Evolutionary conservation across 2,797 vertebrate species (phyloP).

Genomic region (Fistularia commersonii): DNA sequence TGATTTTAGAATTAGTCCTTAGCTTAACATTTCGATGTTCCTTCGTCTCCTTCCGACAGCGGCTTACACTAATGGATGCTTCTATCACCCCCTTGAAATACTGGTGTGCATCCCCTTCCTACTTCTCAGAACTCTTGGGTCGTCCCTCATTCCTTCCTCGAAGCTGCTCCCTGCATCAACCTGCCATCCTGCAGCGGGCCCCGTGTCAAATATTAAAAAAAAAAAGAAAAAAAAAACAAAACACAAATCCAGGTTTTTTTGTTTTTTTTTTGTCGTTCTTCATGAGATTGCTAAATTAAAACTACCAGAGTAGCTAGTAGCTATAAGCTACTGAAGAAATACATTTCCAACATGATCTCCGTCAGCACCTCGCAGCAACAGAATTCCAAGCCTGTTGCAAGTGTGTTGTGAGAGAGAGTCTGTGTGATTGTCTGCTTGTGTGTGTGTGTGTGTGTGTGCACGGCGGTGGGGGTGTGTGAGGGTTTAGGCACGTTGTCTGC

Average conservation of each 20-base stretch:
- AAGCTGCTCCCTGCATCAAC: slow-evolving; percentile 18
- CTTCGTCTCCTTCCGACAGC: too few species aligned
- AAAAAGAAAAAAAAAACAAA: too few species aligned
- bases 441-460: slow-evolving; percentile 39
- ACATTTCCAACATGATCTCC: slow-evolving; percentile 3
- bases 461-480: slow-evolving; percentile 22
- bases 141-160: slow-evolving; percentile 49
- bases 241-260: too few species aligned
- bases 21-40: too few species aligned
- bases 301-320: too few species aligned
- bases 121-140: slow-evolving; percentile 18
- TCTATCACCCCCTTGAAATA: too few species aligned
- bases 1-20: too few species aligned
- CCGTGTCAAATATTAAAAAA: too few species aligned
- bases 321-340: too few species aligned
- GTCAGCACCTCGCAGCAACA: slow-evolving; percentile 12
- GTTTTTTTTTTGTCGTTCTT: too few species aligned
- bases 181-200: neutral
- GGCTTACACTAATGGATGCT: too few species aligned
- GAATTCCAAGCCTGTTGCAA: slow-evolving; percentile 35
- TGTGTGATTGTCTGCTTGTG: slow-evolving; percentile 12
- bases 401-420: slow-evolving; percentile 8
- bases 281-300: too few species aligned
- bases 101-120: neutral
- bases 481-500: slow-evolving; percentile 67